These are phyloP conservation scores for Ophioderma brevispina DNA, from an alignment of 35 echinoderm and acorn worm species.

Conservation along the genomic window DNA sequence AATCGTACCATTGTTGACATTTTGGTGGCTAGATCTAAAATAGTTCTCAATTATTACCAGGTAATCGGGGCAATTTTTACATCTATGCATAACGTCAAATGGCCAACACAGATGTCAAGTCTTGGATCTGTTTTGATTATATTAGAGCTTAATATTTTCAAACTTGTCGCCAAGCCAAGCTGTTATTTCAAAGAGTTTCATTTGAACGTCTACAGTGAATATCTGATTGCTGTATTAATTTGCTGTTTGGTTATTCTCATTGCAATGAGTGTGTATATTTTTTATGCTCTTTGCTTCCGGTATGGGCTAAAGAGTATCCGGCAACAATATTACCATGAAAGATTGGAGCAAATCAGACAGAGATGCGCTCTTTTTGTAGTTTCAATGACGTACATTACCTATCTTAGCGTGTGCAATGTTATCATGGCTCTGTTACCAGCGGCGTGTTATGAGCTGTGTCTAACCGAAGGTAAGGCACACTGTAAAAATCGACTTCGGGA, in stretches of 20 bases:
- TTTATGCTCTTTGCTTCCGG: neutral
- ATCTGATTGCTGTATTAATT: neutral
- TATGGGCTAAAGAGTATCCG: neutral
- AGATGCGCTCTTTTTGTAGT: slow-evolving; percentile 16
- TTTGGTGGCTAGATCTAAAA: slow-evolving; percentile 40
- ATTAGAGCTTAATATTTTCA: slow-evolving; percentile 23
- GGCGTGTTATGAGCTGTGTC: slow-evolving; percentile 12
- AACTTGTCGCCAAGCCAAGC: slow-evolving; percentile 18
- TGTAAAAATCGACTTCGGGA: slow-evolving; percentile 2
- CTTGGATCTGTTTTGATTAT: slow-evolving; percentile 11
- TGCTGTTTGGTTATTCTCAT: neutral
- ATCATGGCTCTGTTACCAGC: slow-evolving; percentile 30
- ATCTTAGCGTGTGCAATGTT: neutral
- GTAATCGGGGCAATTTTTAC: slow-evolving; percentile 57
- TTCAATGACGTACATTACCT: slow-evolving; percentile 22
- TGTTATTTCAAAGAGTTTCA: slow-evolving; percentile 22
- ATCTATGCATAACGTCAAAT: slow-evolving; percentile 24
- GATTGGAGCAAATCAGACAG: neutral
- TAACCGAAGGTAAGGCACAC: neutral
- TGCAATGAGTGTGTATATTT: neutral
- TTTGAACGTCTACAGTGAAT: slow-evolving; percentile 30
- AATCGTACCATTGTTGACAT: slow-evolving; percentile 13
- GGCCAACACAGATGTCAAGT: neutral
- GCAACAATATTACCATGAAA: neutral
- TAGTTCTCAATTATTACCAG: slow-evolving; percentile 51